phyloP scores from a whole-genome alignment of 2,797 vertebrate species.

The Gila robusta region DNA sequence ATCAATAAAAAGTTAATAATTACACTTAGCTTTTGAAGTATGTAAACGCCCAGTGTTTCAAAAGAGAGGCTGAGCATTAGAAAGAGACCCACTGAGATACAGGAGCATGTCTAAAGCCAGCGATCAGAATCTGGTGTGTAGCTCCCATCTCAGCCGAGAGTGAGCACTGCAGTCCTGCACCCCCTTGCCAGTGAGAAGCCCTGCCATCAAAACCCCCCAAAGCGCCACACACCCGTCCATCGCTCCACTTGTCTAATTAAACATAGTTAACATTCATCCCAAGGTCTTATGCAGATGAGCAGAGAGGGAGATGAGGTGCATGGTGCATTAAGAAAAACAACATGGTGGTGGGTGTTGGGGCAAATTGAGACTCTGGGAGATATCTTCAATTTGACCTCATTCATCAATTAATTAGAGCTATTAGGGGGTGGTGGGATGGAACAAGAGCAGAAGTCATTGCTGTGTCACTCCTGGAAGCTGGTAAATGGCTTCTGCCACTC shows the following conservation, averaged over 20 bases:
- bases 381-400: conserved; percentile 84
- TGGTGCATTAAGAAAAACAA: conserved; percentile 84
- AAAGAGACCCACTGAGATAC: conserved; percentile 56
- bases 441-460: conserved; percentile 79
- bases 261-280: conserved; percentile 87
- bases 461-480: conserved; percentile 64
- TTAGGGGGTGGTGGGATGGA: conserved; percentile 82
- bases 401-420: conserved; percentile 85
- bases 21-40: conserved; percentile 38
- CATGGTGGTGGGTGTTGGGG: conserved; percentile 72
- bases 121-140: conserved; percentile 44
- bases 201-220: conserved; percentile 71
- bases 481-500: conserved; percentile 66
- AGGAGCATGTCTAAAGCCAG: conserved; percentile 32
- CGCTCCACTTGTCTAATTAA: conserved; percentile 85
- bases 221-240: conserved; percentile 76
- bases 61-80: conserved; percentile 46
- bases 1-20: conserved; percentile 47
- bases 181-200: conserved; percentile 73
- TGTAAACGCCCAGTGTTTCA: conserved; percentile 49
- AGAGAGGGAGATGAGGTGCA: conserved; percentile 80
- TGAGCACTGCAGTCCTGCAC: conserved; percentile 37
- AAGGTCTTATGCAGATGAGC: conserved; percentile 88
- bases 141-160: conserved; percentile 51
- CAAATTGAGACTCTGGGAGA: conserved; percentile 81